Percentiles rank a stretch among this genome's conserved stretches.
phyloP scores from a whole-genome alignment of 2,888 invertebrate species.

The Sarcophaga variegata region DNA sequence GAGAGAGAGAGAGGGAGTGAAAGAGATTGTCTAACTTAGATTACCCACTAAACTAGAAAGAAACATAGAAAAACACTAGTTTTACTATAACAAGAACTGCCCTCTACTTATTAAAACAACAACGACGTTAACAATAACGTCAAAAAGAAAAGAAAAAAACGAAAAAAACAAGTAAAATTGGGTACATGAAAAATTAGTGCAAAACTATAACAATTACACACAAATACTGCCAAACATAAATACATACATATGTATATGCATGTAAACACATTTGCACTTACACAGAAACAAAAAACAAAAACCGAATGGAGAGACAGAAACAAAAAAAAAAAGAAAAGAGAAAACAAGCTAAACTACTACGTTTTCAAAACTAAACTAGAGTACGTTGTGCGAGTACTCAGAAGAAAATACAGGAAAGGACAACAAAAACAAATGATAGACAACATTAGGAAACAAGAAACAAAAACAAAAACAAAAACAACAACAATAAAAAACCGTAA shows the following conservation, averaged over 20 bases:
- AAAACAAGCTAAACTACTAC: conserved; percentile 62
- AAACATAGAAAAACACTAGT: not conserved
- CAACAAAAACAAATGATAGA: conserved; percentile 15
- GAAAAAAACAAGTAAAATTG: not conserved
- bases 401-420: not conserved
- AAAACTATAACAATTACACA: conserved; percentile 30
- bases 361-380: conserved; percentile 51
- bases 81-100: not conserved
- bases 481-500: conserved; percentile 34
- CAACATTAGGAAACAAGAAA: not conserved
- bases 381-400: conserved; percentile 37
- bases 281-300: too few species aligned
- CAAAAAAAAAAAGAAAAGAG: conserved; percentile 31
- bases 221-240: too few species aligned
- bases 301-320: not conserved
- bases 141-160: conserved; percentile 11
- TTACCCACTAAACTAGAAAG: conserved; percentile 64
- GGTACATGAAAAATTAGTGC: conserved; percentile 62
- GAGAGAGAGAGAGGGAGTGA: not conserved
- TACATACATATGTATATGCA: too few species aligned
- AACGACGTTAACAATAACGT: too few species aligned
- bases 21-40: conserved; percentile 25
- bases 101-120: too few species aligned
- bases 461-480: conserved; percentile 19
- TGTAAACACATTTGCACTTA: too few species aligned